phyloP scores from a whole-genome alignment of 2,113 vertebrate species.

The Clinocottus analis region DNA sequence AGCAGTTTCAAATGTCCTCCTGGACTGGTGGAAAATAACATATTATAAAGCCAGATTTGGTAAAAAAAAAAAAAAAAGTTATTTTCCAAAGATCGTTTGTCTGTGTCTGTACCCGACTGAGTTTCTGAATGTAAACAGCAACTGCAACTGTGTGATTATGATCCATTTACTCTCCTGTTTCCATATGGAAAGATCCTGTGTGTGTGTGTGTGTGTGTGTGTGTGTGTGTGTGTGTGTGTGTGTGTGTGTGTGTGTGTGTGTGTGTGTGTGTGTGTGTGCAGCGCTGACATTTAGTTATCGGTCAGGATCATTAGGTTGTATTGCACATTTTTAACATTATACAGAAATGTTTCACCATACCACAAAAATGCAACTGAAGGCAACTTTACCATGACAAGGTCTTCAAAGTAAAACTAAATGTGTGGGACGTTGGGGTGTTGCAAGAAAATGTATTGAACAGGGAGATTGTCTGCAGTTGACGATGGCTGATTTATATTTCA shows the following conservation, averaged over 20 bases:
- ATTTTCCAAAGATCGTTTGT: constrained; percentile 12
- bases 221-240: constrained; percentile 12
- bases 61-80: constrained; percentile 15
- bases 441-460: background rate
- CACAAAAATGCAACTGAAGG: constrained; percentile 19
- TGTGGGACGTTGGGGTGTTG: background rate
- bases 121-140: constrained; percentile 41
- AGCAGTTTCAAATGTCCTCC: background rate
- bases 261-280: too few relatives aligned
- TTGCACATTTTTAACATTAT: constrained; percentile 13
- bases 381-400: background rate
- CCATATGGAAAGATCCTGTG: constrained; percentile 41
- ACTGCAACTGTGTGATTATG: constrained; percentile 54
- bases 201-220: constrained; percentile 18
- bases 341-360: constrained; percentile 22
- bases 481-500: background rate
- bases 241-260: too few relatives aligned
- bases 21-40: constrained; percentile 28
- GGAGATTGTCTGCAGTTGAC: background rate
- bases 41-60: background rate
- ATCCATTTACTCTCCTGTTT: constrained; percentile 40
- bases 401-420: background rate
- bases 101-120: constrained; percentile 7
- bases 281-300: constrained; percentile 2
- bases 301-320: constrained; percentile 9